These are phyloP conservation scores for Andrena fulva DNA, from an alignment of 2,888 invertebrate genomes.

Conservation along the genomic window DNA sequence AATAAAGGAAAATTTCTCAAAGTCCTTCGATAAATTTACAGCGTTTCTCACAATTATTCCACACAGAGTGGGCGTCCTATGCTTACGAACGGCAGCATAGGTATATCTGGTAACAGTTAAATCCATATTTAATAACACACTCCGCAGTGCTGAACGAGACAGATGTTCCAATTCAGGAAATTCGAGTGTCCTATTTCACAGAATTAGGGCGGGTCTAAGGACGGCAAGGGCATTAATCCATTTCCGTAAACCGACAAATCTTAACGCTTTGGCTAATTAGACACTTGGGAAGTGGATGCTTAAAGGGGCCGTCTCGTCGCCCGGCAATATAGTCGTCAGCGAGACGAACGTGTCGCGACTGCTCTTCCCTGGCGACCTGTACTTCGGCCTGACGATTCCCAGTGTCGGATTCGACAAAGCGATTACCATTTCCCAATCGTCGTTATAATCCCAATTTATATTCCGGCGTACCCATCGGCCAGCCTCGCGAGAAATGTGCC, in stretches of 20 bases:
- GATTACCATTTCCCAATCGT: constrained; percentile 21
- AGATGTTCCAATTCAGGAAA: constrained; percentile 16
- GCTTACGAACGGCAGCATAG: too few species aligned
- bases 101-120: not conserved
- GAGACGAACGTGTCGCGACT: not conserved
- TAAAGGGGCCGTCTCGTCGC: not conserved
- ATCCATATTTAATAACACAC: not conserved
- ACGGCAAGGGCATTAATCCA: not conserved
- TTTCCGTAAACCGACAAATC: not conserved
- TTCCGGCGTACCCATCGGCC: constrained; percentile 11
- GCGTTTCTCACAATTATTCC: too few species aligned
- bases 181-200: not conserved
- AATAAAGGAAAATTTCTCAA: too few species aligned
- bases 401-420: not conserved
- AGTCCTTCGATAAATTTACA: too few species aligned
- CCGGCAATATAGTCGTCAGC: constrained; percentile 1
- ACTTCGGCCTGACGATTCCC: not conserved
- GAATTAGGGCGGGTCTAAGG: not conserved
- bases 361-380: not conserved
- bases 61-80: too few species aligned
- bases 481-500: constrained; percentile 2
- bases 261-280: not conserved
- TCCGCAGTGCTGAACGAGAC: not conserved
- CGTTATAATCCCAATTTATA: constrained; percentile 20
- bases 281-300: not conserved